Evolutionary conservation across 2,888 invertebrate genomes (phyloP).

Genomic region (Athalia rosae): DNA sequence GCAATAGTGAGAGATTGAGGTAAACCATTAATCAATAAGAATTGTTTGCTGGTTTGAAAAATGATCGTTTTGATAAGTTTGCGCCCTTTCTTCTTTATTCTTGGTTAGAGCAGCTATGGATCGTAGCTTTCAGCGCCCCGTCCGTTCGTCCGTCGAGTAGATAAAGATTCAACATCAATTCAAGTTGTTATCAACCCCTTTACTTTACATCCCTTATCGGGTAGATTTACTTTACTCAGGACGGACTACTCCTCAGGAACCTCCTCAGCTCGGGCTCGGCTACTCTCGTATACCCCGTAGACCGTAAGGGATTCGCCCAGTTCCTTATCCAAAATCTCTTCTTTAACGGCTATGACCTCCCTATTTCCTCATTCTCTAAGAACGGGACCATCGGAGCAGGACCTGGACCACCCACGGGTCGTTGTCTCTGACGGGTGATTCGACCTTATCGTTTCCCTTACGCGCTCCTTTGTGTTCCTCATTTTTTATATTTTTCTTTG

Average conservation of each 20-base stretch:
- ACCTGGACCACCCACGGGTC: constrained; percentile 9
- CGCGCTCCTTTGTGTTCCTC: constrained; percentile 26
- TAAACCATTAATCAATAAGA: constrained; percentile 41
- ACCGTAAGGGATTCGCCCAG: constrained; percentile 35
- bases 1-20: constrained; percentile 38
- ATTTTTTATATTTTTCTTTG: neutral
- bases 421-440: constrained; percentile 43
- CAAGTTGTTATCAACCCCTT: constrained; percentile 47
- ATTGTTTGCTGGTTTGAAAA: constrained; percentile 35
- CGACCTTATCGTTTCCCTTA: constrained; percentile 36
- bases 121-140: constrained; percentile 18
- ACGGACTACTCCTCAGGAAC: constrained; percentile 23
- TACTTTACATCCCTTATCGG: constrained; percentile 44
- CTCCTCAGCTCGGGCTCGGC: constrained; percentile 6
- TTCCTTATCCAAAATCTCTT: constrained; percentile 42
- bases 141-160: constrained; percentile 21
- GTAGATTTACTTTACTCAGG: constrained; percentile 38
- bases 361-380: constrained; percentile 38
- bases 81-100: constrained; percentile 18
- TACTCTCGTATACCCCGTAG: constrained; percentile 22
- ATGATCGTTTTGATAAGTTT: constrained; percentile 45
- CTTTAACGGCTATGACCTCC: constrained; percentile 43
- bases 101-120: no score
- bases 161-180: constrained; percentile 48
- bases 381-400: constrained; percentile 20